These are phyloP conservation scores for Onthophagus taurus DNA, from an alignment of 1,140 invertebrate species.

Conservation along the genomic window DNA sequence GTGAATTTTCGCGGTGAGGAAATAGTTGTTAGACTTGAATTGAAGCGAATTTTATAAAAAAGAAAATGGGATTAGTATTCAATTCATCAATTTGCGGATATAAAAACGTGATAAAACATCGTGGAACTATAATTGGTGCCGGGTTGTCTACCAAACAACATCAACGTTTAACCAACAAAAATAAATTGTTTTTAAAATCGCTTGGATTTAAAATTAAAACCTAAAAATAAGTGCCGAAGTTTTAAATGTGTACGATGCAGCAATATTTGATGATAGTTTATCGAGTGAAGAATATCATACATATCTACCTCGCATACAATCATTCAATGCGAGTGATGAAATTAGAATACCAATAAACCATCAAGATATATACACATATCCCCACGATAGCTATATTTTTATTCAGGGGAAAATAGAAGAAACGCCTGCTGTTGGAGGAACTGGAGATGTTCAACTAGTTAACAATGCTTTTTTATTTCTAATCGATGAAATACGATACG, in stretches of 20 bases:
- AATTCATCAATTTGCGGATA: too few relatives aligned
- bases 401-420: neutral
- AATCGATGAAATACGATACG: conserved; percentile 40
- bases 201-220: conserved; percentile 1
- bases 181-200: neutral
- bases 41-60: too few relatives aligned
- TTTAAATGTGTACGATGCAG: neutral
- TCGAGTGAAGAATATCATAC: conserved; percentile 3
- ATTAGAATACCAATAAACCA: conserved; percentile 5
- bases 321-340: neutral
- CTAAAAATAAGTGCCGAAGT: neutral
- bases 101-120: neutral
- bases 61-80: conserved; percentile 2
- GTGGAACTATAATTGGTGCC: too few relatives aligned
- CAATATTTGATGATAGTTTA: neutral
- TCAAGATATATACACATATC: conserved; percentile 7
- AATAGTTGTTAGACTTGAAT: conserved; percentile 5
- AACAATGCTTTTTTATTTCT: conserved; percentile 18
- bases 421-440: neutral
- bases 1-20: conserved; percentile 21
- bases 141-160: neutral
- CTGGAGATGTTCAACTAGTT: neutral
- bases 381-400: neutral
- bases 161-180: conserved; percentile 1
- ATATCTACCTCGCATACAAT: neutral